Percentiles rank a stretch among this genome's conserved stretches.
These are phyloP conservation scores for Agonopterix subpropinquella DNA, from an alignment of 2,888 invertebrate genomes.

Conservation along the genomic window DNA sequence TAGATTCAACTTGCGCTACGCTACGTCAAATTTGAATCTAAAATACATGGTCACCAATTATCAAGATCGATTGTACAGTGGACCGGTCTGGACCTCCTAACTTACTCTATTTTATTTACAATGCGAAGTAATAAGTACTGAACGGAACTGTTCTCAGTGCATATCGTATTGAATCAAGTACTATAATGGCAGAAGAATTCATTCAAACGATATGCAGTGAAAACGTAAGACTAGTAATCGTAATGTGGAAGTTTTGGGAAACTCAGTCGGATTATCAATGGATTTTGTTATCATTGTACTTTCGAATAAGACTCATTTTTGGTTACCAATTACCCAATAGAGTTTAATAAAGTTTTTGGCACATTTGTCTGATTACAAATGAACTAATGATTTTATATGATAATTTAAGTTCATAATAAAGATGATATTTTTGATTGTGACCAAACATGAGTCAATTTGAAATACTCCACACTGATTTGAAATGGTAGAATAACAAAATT, in stretches of 20 bases:
- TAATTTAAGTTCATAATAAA: too few relatives aligned
- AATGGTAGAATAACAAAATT: constrained; percentile 3
- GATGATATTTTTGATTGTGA: background rate
- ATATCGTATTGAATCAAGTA: too few relatives aligned
- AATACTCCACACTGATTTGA: background rate
- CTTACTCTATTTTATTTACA: constrained; percentile 26
- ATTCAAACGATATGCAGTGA: constrained; percentile 22
- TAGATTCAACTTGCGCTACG: too few relatives aligned
- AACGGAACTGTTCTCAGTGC: too few relatives aligned
- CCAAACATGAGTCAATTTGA: background rate
- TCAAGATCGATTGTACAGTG: constrained; percentile 22
- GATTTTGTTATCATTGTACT: too few relatives aligned
- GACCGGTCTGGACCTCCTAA: constrained; percentile 51
- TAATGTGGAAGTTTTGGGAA: constrained; percentile 25
- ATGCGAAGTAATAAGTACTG: constrained; percentile 26
- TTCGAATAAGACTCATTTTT: background rate
- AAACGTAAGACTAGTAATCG: constrained; percentile 30
- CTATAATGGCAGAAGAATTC: background rate
- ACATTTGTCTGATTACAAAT: too few relatives aligned
- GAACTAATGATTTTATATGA: too few relatives aligned
- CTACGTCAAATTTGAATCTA: too few relatives aligned
- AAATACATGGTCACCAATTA: too few relatives aligned
- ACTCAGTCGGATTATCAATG: constrained; percentile 33
- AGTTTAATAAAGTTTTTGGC: too few relatives aligned
- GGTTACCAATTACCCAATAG: too few relatives aligned